Conservation (phyloP, 2,888 invertebrate species). For the Agriotes lineatus region DNA sequence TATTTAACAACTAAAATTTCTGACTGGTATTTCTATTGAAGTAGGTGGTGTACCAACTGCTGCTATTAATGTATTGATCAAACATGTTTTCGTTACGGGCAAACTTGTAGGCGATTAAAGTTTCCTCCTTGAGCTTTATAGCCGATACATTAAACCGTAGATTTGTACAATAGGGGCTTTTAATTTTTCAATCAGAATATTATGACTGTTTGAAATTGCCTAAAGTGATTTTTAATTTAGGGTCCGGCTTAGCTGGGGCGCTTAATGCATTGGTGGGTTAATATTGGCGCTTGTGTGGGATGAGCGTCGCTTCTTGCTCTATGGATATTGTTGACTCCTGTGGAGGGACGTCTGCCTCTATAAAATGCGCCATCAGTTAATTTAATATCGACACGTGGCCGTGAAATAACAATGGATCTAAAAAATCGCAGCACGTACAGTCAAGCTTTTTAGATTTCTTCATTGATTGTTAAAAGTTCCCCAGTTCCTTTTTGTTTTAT, state of each 20-base stretch:
- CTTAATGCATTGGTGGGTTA: slow-evolving; percentile 39
- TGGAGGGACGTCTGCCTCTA: slow-evolving; percentile 35
- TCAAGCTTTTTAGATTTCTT: too few relatives aligned
- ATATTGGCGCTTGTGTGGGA: slow-evolving; percentile 32
- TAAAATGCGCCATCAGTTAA: slow-evolving; percentile 36
- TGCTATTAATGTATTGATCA: too few relatives aligned
- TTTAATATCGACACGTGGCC: slow-evolving; percentile 41
- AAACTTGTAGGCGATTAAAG: too few relatives aligned
- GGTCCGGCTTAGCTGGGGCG: slow-evolving; percentile 33
- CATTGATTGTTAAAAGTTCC: too few relatives aligned
- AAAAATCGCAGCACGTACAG: too few relatives aligned
- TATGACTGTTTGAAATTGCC: slow-evolving; percentile 41
- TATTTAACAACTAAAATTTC: too few relatives aligned
- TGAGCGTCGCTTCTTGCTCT: neutral
- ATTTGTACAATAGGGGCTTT: slow-evolving; percentile 22
- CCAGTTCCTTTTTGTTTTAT: too few relatives aligned
- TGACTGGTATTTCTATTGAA: too few relatives aligned
- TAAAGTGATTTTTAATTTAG: slow-evolving; percentile 45
- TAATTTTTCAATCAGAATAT: slow-evolving; percentile 44
- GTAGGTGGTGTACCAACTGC: too few relatives aligned
- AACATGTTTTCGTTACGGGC: too few relatives aligned
- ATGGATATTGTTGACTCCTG: slow-evolving; percentile 29
- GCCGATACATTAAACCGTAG: neutral
- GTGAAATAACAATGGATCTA: slow-evolving; percentile 8
- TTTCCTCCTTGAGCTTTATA: too few relatives aligned